phyloP scores from a whole-genome alignment of 2,888 invertebrate species.

The Pilophorus perplexus region DNA sequence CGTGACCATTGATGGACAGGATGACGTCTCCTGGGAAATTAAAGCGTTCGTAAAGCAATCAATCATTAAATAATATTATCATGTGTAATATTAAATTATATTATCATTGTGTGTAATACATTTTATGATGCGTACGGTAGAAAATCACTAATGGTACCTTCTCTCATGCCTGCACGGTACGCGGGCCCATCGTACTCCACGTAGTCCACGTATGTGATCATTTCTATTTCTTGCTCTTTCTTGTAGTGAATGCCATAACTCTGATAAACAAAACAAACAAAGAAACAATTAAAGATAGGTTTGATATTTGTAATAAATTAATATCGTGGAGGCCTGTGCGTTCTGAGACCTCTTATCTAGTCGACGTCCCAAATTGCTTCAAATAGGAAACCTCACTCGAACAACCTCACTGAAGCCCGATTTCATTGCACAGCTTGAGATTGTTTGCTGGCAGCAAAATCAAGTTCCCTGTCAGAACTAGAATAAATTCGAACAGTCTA shows the following conservation, averaged over 20 bases:
- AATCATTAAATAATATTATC: background rate
- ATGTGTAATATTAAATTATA: background rate
- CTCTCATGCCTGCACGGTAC: constrained; percentile 87
- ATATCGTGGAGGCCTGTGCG: too few relatives aligned
- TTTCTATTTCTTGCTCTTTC: constrained; percentile 89
- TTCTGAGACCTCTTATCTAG: too few relatives aligned
- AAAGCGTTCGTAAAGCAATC: background rate
- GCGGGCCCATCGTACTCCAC: constrained; percentile 92
- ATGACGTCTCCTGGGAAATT: constrained; percentile 75
- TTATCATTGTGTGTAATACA: background rate
- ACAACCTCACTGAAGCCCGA: too few relatives aligned
- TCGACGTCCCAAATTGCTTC: too few relatives aligned
- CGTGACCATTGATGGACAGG: constrained; percentile 90
- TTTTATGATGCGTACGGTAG: background rate
- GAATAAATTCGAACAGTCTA: too few relatives aligned
- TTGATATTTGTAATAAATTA: too few relatives aligned
- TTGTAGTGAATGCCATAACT: constrained; percentile 97
- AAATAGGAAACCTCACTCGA: too few relatives aligned
- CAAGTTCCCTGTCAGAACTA: too few relatives aligned
- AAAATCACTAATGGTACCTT: constrained; percentile 57
- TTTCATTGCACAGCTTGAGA: too few relatives aligned
- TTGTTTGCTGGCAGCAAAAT: too few relatives aligned
- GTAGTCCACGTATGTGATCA: constrained; percentile 96
- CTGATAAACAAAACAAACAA: too few relatives aligned
- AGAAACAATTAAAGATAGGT: too few relatives aligned